Percentiles rank a stretch among this genome's conserved stretches.
Conservation (phyloP, 2,113 vertebrate species). For the Uropsilus gracilis region DNA sequence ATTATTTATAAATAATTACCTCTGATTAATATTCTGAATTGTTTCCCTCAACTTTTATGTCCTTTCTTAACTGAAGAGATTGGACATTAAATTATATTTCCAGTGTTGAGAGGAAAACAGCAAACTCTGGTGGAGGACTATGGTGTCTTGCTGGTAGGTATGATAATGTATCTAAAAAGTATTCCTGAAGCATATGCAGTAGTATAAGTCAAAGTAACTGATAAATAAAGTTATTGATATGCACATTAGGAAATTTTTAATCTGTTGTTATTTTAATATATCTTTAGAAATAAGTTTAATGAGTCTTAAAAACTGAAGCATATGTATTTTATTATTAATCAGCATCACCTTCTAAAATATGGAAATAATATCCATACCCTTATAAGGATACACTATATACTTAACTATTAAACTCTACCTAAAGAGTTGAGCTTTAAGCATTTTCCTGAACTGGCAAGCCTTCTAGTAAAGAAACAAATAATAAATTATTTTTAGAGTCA, state of each 20-base stretch:
- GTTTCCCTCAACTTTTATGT: not conserved
- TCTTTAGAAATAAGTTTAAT: not conserved
- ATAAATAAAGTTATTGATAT: not conserved
- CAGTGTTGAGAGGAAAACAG: too few relatives aligned
- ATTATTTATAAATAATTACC: not conserved
- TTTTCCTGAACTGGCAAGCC: too few relatives aligned
- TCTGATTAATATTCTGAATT: not conserved
- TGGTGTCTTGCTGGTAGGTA: too few relatives aligned
- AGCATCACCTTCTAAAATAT: not conserved
- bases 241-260: not conserved
- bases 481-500: not conserved
- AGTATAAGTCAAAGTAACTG: too few relatives aligned
- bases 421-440: not conserved
- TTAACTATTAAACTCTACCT: not conserved
- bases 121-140: too few relatives aligned
- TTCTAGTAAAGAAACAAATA: not conserved
- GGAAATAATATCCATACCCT: not conserved
- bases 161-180: too few relatives aligned
- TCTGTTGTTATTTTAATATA: not conserved
- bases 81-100: not conserved
- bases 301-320: not conserved
- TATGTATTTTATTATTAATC: not conserved
- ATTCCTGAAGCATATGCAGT: too few relatives aligned
- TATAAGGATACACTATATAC: not conserved
- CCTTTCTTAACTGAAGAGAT: not conserved